Conservation (phyloP, 2,113 vertebrate species). For the Rhinichthys klamathensis region DNA sequence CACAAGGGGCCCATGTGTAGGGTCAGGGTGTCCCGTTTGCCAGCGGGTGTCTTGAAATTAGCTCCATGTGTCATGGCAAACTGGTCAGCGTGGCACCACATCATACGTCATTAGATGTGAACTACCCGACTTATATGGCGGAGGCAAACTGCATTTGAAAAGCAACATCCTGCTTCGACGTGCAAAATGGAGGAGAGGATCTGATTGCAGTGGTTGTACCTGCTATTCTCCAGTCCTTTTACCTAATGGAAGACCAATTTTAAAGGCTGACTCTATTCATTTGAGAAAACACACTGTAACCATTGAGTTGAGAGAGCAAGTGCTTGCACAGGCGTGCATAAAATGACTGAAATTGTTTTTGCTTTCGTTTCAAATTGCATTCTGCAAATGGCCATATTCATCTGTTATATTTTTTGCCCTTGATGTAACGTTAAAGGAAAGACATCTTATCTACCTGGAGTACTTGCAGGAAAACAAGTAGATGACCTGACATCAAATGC, state of each 20-base stretch:
- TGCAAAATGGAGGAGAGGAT: conserved; percentile 12
- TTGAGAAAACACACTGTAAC: conserved; percentile 66
- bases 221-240: conserved; percentile 5
- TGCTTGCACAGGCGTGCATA: conserved; percentile 62
- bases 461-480: not conserved
- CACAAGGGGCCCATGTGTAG: not conserved
- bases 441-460: conserved; percentile 1
- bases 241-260: conserved; percentile 65
- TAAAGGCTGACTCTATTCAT: conserved; percentile 62
- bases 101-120: conserved; percentile 4
- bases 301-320: conserved; percentile 65
- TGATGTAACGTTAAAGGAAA: conserved; percentile 16
- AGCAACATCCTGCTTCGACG: not conserved
- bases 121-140: not conserved
- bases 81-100: not conserved
- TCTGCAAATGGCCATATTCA: conserved; percentile 53
- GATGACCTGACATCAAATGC: not conserved
- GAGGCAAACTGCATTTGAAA: not conserved
- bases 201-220: conserved; percentile 4
- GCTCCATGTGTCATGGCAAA: conserved; percentile 14
- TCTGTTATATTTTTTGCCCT: conserved; percentile 41
- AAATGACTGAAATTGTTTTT: conserved; percentile 64
- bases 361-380: conserved; percentile 58
- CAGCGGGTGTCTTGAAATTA: conserved; percentile 1
- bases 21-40: not conserved